Evolutionary conservation across 2,888 invertebrate genomes (phyloP), one percentile per base, ranked within the genome.

Genomic region (Drosophila emarginata): DNA sequence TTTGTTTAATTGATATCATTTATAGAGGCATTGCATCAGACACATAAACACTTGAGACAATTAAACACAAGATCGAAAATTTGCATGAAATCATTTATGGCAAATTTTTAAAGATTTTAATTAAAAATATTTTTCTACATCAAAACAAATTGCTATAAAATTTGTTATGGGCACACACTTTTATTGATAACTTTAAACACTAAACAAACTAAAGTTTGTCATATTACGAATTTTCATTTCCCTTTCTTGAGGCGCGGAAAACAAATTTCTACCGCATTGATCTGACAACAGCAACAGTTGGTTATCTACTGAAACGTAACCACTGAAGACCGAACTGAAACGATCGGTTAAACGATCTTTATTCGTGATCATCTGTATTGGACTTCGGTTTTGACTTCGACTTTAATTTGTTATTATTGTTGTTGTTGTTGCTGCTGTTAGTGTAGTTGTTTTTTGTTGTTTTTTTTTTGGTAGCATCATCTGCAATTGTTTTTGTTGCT

Each of bases 261-360:
- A 14, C 11, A n/a, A 15, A 58, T 11, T 3, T 1, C 3, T 50
- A 50, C 21, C 2, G 21, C 18, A 37, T 36, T 11, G 68, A 67
- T 73, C 85, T 75, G 72, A 63, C 57, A 40, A 15, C 58, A 71
- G 87, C 83, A 85, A 85, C 85, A 85, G 85, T 88, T 88, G 89
- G 89, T 88, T 84, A 69, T 61, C 74, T 80, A 88, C 79, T 88
- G 78, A 78, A 56, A 32, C 54, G 57, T 64, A 58, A 73, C 65
- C 50, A 39, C 40, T 75, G 67, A 64, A 45, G 64, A n/a, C 67
- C 40, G 26, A 28, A 9, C 9, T 11, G 21, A 45, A 21, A 9
- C 59, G 75, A 68, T 59, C 77, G 74, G 53, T 51, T 57, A 61
- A 26, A 61, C 50, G 45, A 61, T 52, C 57, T 67, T 64, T 67